Percentiles rank a stretch among this genome's conserved stretches.
Conservation (phyloP, 2,888 invertebrate species). For the Tipula unca region DNA sequence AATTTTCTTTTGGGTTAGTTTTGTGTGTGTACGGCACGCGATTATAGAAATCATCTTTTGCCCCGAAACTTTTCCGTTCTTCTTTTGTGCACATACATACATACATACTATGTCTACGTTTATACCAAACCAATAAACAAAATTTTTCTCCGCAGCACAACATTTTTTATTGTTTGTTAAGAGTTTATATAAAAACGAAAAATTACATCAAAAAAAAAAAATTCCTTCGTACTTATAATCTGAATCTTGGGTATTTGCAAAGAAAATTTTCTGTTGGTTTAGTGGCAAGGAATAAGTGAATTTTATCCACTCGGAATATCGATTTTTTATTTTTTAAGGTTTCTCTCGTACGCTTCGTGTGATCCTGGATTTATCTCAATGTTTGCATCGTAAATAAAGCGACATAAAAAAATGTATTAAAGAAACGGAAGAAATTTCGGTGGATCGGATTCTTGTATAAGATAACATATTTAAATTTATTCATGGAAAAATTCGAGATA, state of each 20-base stretch:
- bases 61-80: background rate
- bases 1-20: background rate
- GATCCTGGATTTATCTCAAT: background rate
- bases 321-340: background rate
- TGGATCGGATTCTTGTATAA: background rate
- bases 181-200: background rate
- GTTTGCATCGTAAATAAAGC: background rate
- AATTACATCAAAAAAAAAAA: background rate
- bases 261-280: background rate
- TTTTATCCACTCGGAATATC: background rate
- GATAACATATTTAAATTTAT: background rate
- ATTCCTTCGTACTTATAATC: background rate
- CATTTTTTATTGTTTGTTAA: background rate
- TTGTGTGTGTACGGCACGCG: background rate
- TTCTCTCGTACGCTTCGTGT: no score
- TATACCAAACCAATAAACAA: background rate
- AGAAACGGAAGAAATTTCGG: background rate
- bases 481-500: background rate
- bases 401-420: background rate
- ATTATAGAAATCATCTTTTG: background rate
- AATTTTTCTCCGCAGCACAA: background rate
- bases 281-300: background rate
- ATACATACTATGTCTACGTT: no score
- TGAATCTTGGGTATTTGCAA: background rate
- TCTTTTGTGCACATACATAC: background rate